These are phyloP conservation scores for Mesembrinibis cayennensis DNA, from an alignment of 2,113 vertebrate genomes.

Conservation along the genomic window DNA sequence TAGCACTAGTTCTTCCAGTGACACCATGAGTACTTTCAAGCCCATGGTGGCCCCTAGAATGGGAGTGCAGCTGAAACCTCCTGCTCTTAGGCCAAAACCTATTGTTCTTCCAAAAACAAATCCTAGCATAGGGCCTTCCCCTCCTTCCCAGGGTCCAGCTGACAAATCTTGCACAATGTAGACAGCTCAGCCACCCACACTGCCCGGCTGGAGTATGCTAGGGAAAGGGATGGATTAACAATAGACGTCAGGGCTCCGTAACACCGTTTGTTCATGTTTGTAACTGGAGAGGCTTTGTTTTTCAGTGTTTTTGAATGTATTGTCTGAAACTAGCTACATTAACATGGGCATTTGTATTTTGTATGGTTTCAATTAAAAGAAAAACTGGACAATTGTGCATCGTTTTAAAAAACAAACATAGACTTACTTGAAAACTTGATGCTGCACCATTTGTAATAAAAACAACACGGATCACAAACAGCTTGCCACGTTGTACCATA, in stretches of 20 bases:
- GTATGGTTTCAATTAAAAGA: slow-evolving; percentile 70
- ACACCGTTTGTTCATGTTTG: slow-evolving; percentile 68
- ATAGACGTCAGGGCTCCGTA: slow-evolving; percentile 48
- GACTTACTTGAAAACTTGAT: slow-evolving; percentile 83
- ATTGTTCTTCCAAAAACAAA: slow-evolving; percentile 91
- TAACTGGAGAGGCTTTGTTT: slow-evolving; percentile 76
- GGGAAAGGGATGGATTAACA: slow-evolving; percentile 40
- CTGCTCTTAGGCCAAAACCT: slow-evolving; percentile 93
- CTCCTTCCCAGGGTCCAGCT: slow-evolving; percentile 85
- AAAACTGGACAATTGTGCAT: slow-evolving; percentile 76
- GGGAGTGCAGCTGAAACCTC: slow-evolving; percentile 96
- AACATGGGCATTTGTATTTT: slow-evolving; percentile 80
- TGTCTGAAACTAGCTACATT: slow-evolving; percentile 75
- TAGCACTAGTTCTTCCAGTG: slow-evolving; percentile 92
- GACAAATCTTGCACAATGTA: slow-evolving; percentile 99
- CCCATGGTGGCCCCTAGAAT: slow-evolving; percentile 91
- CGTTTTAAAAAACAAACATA: slow-evolving; percentile 74
- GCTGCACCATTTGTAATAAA: slow-evolving; percentile 79
- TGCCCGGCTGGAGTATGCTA: slow-evolving; percentile 19
- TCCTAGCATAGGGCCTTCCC: slow-evolving; percentile 80
- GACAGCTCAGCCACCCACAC: slow-evolving; percentile 37
- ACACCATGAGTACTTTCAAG: slow-evolving; percentile 97
- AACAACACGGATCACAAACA: slow-evolving; percentile 78
- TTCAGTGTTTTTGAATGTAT: slow-evolving; percentile 76
- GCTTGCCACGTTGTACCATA: slow-evolving; percentile 74